These are phyloP conservation scores for Anoncus sp. DNA, from an alignment of 2,888 invertebrate species.

Conservation along the genomic window DNA sequence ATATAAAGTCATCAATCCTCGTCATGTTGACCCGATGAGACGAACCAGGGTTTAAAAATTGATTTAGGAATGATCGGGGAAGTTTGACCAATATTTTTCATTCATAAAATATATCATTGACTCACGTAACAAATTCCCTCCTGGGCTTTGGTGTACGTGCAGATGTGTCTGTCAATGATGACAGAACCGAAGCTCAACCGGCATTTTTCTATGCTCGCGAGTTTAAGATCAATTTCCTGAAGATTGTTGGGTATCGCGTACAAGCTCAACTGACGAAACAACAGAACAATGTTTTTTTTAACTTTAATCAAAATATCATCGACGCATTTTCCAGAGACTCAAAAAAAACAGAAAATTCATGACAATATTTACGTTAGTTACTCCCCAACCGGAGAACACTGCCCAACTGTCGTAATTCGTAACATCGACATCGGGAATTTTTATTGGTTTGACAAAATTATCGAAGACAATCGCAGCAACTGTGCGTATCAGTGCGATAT, in stretches of 20 bases:
- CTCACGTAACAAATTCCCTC: constrained; percentile 77
- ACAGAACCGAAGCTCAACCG: neutral
- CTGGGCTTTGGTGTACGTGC: constrained; percentile 72
- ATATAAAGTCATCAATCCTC: too few relatives aligned
- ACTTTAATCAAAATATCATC: too few relatives aligned
- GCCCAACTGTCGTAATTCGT: constrained; percentile 54
- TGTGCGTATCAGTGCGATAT: constrained; percentile 73
- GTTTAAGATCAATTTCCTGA: constrained; percentile 64
- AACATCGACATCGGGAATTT: constrained; percentile 63
- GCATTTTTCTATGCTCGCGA: constrained; percentile 65
- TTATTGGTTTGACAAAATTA: constrained; percentile 66
- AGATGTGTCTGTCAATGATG: constrained; percentile 68
- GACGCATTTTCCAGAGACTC: too few relatives aligned
- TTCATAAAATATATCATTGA: too few relatives aligned
- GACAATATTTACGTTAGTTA: constrained; percentile 61
- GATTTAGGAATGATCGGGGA: too few relatives aligned
- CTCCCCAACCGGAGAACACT: constrained; percentile 76
- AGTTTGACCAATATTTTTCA: too few relatives aligned
- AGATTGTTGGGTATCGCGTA: constrained; percentile 68
- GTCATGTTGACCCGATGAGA: too few relatives aligned
- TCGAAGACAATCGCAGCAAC: constrained; percentile 65
- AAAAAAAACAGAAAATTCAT: neutral
- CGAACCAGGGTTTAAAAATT: too few relatives aligned
- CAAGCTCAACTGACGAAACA: too few relatives aligned
- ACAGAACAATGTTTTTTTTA: too few relatives aligned